Percentiles rank a stretch among this genome's conserved stretches.
Evolutionary conservation across 2,888 invertebrate species (phyloP).

Genomic region (Elysia crispata): DNA sequence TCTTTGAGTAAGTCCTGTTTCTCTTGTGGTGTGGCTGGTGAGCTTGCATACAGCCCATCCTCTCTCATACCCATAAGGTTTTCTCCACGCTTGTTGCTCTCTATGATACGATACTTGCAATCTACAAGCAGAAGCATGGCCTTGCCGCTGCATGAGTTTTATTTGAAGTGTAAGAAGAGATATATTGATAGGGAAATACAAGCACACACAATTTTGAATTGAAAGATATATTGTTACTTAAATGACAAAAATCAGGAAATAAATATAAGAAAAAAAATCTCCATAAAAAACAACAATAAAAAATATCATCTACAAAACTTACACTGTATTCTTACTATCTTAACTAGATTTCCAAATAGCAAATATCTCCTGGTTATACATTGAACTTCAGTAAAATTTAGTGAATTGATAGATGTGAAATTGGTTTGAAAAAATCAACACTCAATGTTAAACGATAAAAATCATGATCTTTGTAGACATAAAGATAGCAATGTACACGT

Average conservation of each 20-base stretch:
- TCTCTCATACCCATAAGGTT: not conserved
- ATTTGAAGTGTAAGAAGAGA: conserved; percentile 42
- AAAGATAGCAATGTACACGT: not conserved
- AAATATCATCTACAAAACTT: no score
- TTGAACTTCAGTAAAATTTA: no score
- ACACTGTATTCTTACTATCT: no score
- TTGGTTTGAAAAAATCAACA: not conserved
- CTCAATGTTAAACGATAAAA: not conserved
- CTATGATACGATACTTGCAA: conserved; percentile 76
- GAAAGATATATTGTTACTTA: not conserved
- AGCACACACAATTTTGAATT: not conserved
- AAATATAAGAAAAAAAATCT: no score
- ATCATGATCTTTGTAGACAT: not conserved
- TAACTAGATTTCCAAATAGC: no score
- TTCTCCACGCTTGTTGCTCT: conserved; percentile 12
- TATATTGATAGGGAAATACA: not conserved
- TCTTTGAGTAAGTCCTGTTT: conserved; percentile 52
- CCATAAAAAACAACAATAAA: no score
- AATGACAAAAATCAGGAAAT: no score
- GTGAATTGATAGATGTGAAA: not conserved
- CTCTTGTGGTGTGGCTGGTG: conserved; percentile 21
- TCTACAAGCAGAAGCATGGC: conserved; percentile 78
- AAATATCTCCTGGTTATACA: no score
- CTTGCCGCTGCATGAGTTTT: conserved; percentile 67
- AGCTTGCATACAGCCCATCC: conserved; percentile 27